A percentile compares a stretch with the other conserved stretches of the same genome.
These are phyloP conservation scores for Cyprinodon brontotheroides DNA, from an alignment of 2,113 vertebrate species.

Conservation along the genomic window DNA sequence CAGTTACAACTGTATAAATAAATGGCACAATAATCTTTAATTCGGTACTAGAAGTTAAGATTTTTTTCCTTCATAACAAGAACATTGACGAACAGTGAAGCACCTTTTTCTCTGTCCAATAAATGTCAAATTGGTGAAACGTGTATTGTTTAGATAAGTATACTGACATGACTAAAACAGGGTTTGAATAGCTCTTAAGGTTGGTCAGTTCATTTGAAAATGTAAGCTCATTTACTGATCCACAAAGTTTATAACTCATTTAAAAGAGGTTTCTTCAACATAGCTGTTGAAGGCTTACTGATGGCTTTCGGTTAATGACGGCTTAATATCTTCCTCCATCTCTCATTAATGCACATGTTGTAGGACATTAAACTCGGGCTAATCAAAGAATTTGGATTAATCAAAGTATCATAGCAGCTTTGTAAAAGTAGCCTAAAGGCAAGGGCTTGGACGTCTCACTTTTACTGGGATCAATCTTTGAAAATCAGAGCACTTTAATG, in stretches of 20 bases:
- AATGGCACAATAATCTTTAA: too few relatives aligned
- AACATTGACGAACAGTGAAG: not conserved
- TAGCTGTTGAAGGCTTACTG: too few relatives aligned
- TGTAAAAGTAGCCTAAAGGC: not conserved
- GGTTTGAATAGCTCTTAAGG: not conserved
- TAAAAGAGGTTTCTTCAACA: too few relatives aligned
- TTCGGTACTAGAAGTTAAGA: not conserved
- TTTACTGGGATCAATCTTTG: conserved; percentile 30
- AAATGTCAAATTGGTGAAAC: not conserved
- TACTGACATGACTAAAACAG: not conserved
- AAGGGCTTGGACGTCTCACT: not conserved
- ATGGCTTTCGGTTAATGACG: too few relatives aligned
- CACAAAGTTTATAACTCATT: too few relatives aligned
- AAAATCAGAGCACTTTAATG: conserved; percentile 47
- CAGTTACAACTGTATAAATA: too few relatives aligned
- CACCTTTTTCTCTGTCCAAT: not conserved
- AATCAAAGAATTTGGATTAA: not conserved
- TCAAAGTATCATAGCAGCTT: not conserved
- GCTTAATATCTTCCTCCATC: too few relatives aligned
- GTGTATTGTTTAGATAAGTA: not conserved
- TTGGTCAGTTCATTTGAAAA: not conserved
- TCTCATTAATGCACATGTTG: too few relatives aligned
- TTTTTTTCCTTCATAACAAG: not conserved
- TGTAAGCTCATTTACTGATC: too few relatives aligned
- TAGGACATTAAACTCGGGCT: not conserved